Percentiles rank a stretch among this genome's conserved stretches.
Conservation (phyloP, 1,140 invertebrate genomes). For the Zaprionus kolodkinae region DNA sequence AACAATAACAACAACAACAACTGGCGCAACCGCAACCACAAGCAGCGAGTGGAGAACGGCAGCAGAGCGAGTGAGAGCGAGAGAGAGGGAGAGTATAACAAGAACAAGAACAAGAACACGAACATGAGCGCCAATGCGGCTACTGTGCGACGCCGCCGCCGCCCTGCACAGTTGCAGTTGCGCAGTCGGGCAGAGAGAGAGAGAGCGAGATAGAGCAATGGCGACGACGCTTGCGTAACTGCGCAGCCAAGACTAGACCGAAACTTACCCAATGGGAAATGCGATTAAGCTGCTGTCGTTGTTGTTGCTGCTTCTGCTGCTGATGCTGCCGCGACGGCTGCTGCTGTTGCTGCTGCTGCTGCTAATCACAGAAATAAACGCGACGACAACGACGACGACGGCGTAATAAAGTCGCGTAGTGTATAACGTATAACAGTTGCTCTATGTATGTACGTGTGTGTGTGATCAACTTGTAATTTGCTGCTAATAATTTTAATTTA, state of each 20-base stretch:
- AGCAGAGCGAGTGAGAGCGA: conserved; percentile 8
- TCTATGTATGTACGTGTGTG: neutral
- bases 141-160: conserved; percentile 57
- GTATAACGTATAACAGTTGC: conserved; percentile 1
- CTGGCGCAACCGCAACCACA: neutral
- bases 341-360: conserved; percentile 14
- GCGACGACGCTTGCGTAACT: conserved; percentile 48
- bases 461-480: neutral
- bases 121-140: conserved; percentile 49
- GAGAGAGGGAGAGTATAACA: conserved; percentile 25
- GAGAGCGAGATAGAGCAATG: conserved; percentile 36
- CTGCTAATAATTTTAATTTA: conserved; percentile 21
- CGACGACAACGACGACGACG: conserved; percentile 29
- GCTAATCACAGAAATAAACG: conserved; percentile 47
- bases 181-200: conserved; percentile 25
- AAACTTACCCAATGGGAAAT: conserved; percentile 50
- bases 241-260: conserved; percentile 37
- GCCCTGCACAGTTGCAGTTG: conserved; percentile 38
- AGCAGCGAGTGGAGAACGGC: conserved; percentile 7
- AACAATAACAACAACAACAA: conserved; percentile 16
- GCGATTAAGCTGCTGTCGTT: conserved; percentile 13
- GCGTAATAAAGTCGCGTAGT: conserved; percentile 35
- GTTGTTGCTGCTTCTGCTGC: conserved; percentile 8
- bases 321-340: neutral
- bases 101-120: conserved; percentile 48